Conservation (phyloP, 2,113 vertebrate species). For the Collichthys lucidus region DNA sequence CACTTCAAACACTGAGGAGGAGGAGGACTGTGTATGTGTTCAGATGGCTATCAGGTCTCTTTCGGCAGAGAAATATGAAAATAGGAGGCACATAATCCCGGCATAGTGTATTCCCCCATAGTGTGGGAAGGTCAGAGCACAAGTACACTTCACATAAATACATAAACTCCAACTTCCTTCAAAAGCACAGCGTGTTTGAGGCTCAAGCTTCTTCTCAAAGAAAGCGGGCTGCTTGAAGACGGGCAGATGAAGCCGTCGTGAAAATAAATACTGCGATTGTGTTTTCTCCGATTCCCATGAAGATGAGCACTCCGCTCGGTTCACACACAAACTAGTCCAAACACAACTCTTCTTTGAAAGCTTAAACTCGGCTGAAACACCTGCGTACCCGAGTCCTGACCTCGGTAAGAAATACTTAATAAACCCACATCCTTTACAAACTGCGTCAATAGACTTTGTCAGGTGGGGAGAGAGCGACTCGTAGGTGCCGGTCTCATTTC, state of each 20-base stretch:
- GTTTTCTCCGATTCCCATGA: conserved; percentile 49
- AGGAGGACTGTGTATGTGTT: conserved; percentile 33
- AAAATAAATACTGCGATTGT: conserved; percentile 59
- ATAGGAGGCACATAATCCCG: conserved; percentile 45
- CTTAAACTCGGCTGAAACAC: conserved; percentile 51
- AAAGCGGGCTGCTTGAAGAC: background rate
- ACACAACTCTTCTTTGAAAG: conserved; percentile 49
- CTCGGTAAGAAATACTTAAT: conserved; percentile 4
- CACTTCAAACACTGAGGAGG: conserved; percentile 34
- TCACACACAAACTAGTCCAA: conserved; percentile 56
- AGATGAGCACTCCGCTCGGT: conserved; percentile 22
- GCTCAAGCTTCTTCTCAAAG: conserved; percentile 28
- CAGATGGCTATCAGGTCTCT: conserved; percentile 57
- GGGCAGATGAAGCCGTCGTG: conserved; percentile 12
- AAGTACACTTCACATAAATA: conserved; percentile 62
- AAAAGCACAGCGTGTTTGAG: conserved; percentile 37
- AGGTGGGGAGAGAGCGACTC: background rate
- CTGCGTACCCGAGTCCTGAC: conserved; percentile 31
- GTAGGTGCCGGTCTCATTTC: conserved; percentile 17
- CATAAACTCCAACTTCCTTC: conserved; percentile 47
- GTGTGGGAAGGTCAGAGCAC: conserved; percentile 63
- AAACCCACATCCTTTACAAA: conserved; percentile 36
- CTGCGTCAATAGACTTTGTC: conserved; percentile 16
- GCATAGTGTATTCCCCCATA: conserved; percentile 14
- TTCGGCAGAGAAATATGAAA: conserved; percentile 56